These are phyloP conservation scores for Strigamia maritima DNA, from an alignment of 2,888 invertebrate species.

Conservation along the genomic window DNA sequence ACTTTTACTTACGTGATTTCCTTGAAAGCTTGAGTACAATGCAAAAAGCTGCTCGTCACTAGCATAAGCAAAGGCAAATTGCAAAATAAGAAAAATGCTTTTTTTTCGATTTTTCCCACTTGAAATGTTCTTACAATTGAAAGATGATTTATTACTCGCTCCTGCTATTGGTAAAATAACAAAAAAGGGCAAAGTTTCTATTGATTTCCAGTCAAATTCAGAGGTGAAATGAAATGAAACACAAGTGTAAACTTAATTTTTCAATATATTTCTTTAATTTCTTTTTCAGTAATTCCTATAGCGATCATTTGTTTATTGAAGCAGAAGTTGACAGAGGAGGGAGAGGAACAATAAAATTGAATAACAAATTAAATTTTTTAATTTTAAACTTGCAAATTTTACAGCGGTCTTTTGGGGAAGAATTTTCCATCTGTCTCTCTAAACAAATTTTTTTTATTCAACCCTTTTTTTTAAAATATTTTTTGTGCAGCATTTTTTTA, in stretches of 20 bases:
- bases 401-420: not conserved
- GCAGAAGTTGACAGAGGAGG: not conserved
- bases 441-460: not conserved
- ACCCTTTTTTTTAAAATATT: not conserved
- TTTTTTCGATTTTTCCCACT: not conserved
- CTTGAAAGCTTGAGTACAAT: not conserved
- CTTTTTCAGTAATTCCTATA: conserved; percentile 4
- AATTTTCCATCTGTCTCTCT: not conserved
- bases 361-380: conserved; percentile 2
- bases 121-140: conserved; percentile 26
- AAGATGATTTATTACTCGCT: conserved; percentile 28
- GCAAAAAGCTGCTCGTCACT: conserved; percentile 27
- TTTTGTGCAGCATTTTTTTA: not conserved
- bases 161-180: conserved; percentile 16
- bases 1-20: not conserved
- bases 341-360: not conserved
- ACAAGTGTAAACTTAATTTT: conserved; percentile 26
- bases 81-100: conserved; percentile 17
- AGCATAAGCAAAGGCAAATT: conserved; percentile 12
- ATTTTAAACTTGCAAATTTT: not conserved
- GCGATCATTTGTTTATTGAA: conserved; percentile 12
- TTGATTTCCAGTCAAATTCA: conserved; percentile 23
- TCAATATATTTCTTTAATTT: conserved; percentile 12
- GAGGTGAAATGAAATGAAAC: conserved; percentile 21
- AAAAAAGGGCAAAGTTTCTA: conserved; percentile 17